Evolutionary conservation across 1,140 invertebrate genomes (phyloP).

Genomic region (Drosophila mojavensis): DNA sequence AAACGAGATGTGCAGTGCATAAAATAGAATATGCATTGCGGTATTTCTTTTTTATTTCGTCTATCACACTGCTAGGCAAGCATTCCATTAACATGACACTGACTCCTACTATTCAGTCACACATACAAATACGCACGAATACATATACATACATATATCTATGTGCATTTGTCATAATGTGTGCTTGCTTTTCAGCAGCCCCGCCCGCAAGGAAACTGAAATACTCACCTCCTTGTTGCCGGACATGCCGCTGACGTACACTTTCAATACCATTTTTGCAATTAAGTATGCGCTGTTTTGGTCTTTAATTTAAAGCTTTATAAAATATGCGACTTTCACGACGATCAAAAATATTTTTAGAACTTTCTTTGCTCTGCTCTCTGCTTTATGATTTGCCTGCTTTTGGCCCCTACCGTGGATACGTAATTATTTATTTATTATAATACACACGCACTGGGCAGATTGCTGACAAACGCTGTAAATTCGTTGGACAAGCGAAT

Average conservation of each 20-base stretch:
- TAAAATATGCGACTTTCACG: slow-evolving; percentile 62
- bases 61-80: slow-evolving; percentile 49
- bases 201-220: slow-evolving; percentile 31
- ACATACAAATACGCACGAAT: neutral
- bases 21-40: slow-evolving; percentile 34
- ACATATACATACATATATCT: neutral
- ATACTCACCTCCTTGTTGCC: slow-evolving; percentile 94
- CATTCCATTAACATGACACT: slow-evolving; percentile 76
- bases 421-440: slow-evolving; percentile 58
- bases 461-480: slow-evolving; percentile 19
- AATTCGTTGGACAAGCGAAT: slow-evolving; percentile 36
- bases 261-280: slow-evolving; percentile 92
- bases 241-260: slow-evolving; percentile 95
- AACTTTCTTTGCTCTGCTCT: slow-evolving; percentile 54
- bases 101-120: slow-evolving; percentile 32
- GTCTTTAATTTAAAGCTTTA: slow-evolving; percentile 49
- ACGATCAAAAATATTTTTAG: slow-evolving; percentile 71
- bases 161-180: slow-evolving; percentile 8
- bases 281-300: slow-evolving; percentile 37
- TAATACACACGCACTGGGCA: slow-evolving; percentile 60
- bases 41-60: slow-evolving; percentile 28
- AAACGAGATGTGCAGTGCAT: slow-evolving; percentile 65
- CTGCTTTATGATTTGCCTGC: slow-evolving; percentile 38
- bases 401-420: slow-evolving; percentile 53
- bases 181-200: slow-evolving; percentile 18